phyloP scores from a whole-genome alignment of 2,888 invertebrate species.

The Spisula solida region DNA sequence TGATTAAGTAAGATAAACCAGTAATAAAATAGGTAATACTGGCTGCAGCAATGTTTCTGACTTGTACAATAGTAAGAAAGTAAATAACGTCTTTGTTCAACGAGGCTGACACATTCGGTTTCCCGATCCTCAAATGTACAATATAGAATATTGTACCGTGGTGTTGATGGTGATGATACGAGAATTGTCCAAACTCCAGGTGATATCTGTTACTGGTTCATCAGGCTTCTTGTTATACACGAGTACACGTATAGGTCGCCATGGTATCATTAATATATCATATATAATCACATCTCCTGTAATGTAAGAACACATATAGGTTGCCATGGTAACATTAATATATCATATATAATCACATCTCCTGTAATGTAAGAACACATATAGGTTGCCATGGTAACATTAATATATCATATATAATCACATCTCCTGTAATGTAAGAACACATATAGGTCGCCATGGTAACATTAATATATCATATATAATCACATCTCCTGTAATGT shows the following conservation, averaged over 20 bases:
- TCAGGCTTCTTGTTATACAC: conserved; percentile 63
- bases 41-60: too few relatives aligned
- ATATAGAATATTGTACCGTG: conserved; percentile 63
- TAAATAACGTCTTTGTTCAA: too few relatives aligned
- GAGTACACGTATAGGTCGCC: conserved; percentile 74
- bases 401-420: conserved; percentile 76
- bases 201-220: conserved; percentile 71
- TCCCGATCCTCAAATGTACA: too few relatives aligned
- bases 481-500: conserved; percentile 78
- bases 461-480: conserved; percentile 73
- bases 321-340: conserved; percentile 74
- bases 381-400: conserved; percentile 76
- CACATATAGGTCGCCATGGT: conserved; percentile 77
- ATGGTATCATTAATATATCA: conserved; percentile 73
- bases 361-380: conserved; percentile 75
- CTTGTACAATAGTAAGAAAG: too few relatives aligned
- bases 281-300: conserved; percentile 80
- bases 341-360: conserved; percentile 78
- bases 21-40: too few relatives aligned
- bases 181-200: conserved; percentile 79
- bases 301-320: conserved; percentile 72
- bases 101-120: too few relatives aligned
- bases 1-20: too few relatives aligned
- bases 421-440: conserved; percentile 77
- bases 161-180: conserved; percentile 75